phyloP scores from a whole-genome alignment of 2,113 vertebrate genomes.

The Candoia aspera region DNA sequence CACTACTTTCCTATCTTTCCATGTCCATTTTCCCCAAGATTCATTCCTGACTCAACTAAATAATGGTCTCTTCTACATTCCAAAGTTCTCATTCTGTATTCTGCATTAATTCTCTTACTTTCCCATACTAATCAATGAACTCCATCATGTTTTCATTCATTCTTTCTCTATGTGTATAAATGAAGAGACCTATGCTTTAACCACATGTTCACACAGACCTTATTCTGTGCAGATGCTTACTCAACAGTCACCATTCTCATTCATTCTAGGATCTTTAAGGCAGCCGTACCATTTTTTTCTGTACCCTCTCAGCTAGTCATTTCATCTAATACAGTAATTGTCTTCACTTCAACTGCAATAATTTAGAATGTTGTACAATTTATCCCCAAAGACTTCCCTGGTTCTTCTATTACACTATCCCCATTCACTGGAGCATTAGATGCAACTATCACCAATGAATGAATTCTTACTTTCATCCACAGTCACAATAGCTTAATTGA shows the following conservation, averaged over 20 bases:
- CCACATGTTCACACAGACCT: not conserved
- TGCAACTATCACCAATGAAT: not conserved
- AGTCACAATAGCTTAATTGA: not conserved
- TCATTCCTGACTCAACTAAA: not conserved
- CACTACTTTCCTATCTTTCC: not conserved
- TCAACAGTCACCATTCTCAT: not conserved
- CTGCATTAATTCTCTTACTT: not conserved
- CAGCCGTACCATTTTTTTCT: not conserved
- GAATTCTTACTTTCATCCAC: not conserved
- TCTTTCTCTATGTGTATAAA: not conserved
- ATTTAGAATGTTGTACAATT: not conserved
- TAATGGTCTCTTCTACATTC: not conserved
- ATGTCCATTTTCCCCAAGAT: not conserved
- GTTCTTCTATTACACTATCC: not conserved
- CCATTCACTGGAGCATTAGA: not conserved
- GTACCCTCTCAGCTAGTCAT: not conserved
- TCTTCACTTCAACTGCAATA: not conserved
- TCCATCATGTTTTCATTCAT: not conserved
- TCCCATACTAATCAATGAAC: not conserved
- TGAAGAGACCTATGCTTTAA: not conserved
- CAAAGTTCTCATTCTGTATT: not conserved
- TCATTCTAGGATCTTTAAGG: not conserved
- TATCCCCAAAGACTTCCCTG: not conserved
- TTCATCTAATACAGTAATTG: not conserved
- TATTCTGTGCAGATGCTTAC: not conserved